These are phyloP conservation scores for Calosoma granatense DNA, from an alignment of 1,140 invertebrate genomes.

Conservation along the genomic window DNA sequence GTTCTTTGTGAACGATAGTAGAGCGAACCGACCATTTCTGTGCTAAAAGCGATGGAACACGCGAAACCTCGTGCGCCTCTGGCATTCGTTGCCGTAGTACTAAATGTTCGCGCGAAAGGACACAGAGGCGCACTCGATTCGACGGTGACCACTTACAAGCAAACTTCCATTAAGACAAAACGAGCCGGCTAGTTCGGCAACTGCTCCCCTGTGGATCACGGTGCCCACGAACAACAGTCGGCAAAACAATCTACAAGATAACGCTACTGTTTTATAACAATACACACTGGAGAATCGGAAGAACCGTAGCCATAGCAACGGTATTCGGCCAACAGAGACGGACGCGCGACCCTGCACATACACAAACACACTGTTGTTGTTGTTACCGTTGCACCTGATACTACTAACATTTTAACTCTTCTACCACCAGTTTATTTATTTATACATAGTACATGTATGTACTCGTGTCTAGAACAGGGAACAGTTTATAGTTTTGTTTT, in stretches of 20 bases:
- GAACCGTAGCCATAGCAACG: background rate
- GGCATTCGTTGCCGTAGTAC: background rate
- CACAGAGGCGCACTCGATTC: background rate
- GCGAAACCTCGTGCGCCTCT: background rate
- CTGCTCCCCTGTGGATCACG: background rate
- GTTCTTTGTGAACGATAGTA: slow-evolving; percentile 2
- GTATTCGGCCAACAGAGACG: no score
- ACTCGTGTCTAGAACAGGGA: no score
- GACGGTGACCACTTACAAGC: background rate
- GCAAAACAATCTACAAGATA: background rate
- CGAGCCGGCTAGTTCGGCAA: background rate
- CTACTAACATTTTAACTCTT: no score
- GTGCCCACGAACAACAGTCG: background rate
- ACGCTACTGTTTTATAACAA: slow-evolving; percentile 1
- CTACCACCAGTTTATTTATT: no score
- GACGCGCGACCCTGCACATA: no score
- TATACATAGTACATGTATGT: no score
- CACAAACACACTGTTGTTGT: no score
- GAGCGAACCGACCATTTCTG: background rate
- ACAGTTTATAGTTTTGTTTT: no score
- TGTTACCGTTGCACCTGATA: no score
- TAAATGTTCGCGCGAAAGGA: no score
- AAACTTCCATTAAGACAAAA: slow-evolving; percentile 2
- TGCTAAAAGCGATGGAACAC: background rate
- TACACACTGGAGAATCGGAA: background rate